A percentile compares a stretch with the other conserved stretches of the same genome.
Conservation (phyloP, 2,888 invertebrate species). For the Macrophya annulata region DNA sequence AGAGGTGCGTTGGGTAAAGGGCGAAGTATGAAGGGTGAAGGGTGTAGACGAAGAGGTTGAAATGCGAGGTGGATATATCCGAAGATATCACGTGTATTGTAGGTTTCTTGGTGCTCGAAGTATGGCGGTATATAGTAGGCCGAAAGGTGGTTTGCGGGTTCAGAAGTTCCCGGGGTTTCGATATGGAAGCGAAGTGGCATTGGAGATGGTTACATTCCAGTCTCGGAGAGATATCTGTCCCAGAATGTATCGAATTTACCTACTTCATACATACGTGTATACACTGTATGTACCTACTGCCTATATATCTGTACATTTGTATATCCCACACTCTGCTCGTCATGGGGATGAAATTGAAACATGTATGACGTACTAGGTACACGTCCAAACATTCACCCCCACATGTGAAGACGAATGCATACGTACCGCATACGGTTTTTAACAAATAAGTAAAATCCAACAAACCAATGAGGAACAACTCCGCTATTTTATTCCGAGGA, state of each 20-base stretch:
- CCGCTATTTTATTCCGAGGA: not conserved
- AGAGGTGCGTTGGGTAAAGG: not conserved
- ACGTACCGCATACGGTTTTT: not conserved
- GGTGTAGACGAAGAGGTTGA: conserved; percentile 16
- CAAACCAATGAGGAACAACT: not conserved
- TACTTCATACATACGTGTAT: conserved; percentile 43
- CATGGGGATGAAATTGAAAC: conserved; percentile 59
- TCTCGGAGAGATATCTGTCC: conserved; percentile 30
- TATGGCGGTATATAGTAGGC: conserved; percentile 26
- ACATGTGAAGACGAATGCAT: not conserved
- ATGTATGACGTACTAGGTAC: conserved; percentile 46
- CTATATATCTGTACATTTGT: not conserved
- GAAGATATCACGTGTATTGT: conserved; percentile 54
- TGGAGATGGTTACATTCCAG: conserved; percentile 47
- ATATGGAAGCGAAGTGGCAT: conserved; percentile 44
- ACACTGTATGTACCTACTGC: not conserved
- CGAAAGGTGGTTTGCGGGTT: conserved; percentile 52
- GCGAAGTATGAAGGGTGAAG: not conserved
- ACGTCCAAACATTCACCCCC: no score
- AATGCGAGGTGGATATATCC: conserved; percentile 43
- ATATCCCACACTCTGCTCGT: conserved; percentile 8
- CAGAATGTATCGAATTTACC: conserved; percentile 59
- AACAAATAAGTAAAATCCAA: not conserved
- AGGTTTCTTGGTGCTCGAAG: conserved; percentile 37
- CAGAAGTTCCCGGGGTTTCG: conserved; percentile 46